phyloP scores from a whole-genome alignment of 2,797 vertebrate species.

The Cossypha caffra region DNA sequence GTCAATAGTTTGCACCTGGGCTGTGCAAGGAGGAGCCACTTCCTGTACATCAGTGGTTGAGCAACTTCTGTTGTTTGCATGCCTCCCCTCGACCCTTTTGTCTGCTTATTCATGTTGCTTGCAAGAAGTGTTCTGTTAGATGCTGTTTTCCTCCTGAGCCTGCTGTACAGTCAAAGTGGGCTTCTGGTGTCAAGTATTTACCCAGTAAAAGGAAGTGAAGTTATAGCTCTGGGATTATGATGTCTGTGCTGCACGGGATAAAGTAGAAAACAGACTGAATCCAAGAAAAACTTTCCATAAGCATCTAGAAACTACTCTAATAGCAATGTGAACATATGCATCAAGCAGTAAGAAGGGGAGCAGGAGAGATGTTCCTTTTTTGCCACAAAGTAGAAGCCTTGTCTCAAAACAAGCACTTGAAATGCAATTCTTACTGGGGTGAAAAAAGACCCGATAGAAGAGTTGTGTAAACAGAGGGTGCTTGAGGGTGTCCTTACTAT shows the following conservation, averaged over 20 bases:
- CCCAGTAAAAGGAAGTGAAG: neutral
- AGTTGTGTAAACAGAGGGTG: neutral
- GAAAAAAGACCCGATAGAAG: neutral
- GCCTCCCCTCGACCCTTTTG: neutral
- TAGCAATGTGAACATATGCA: neutral
- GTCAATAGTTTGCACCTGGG: neutral
- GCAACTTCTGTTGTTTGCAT: neutral
- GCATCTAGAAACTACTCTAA: neutral
- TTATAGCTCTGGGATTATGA: neutral
- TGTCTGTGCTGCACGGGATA: neutral
- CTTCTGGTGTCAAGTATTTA: neutral
- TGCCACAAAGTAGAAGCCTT: neutral
- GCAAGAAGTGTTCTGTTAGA: neutral
- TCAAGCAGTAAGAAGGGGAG: neutral
- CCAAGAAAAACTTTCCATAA: neutral
- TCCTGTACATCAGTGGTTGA: neutral
- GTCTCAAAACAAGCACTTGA: neutral
- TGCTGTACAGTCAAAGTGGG: neutral
- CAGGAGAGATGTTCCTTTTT: accelerated
- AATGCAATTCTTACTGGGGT: neutral
- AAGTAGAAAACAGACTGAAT: neutral
- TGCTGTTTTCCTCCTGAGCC: neutral
- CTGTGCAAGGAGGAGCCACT: neutral
- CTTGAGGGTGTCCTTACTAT: neutral
- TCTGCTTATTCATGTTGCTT: neutral